A percentile compares a stretch with the other conserved stretches of the same genome.
Conservation (phyloP, 2,797 vertebrate genomes). For the Chrosomus eos region DNA sequence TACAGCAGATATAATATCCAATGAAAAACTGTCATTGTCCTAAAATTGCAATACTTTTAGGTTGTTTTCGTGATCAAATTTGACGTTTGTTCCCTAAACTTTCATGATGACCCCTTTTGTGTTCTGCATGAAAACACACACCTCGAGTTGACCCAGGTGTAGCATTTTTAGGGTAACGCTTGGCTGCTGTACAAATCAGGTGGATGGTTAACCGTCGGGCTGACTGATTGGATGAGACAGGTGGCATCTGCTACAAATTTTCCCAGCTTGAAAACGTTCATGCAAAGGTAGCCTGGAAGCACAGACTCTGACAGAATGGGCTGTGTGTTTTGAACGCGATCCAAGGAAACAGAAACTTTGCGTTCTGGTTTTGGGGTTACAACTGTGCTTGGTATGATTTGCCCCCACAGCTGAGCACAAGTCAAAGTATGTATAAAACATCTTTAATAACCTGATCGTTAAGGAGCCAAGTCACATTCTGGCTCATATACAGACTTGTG, state of each 20-base stretch:
- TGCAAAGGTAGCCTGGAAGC: conserved; percentile 59
- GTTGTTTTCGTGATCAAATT: conserved; percentile 27
- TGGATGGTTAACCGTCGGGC: conserved; percentile 45
- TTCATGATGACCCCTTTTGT: conserved; percentile 34
- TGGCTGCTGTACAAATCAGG: conserved; percentile 58
- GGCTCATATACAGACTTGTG: not conserved
- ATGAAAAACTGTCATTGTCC: not conserved
- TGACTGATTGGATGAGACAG: conserved; percentile 56
- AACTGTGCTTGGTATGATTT: conserved; percentile 45
- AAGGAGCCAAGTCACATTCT: conserved; percentile 48
- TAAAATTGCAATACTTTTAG: not conserved
- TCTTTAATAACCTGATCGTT: conserved; percentile 27
- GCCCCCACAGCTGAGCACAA: conserved; percentile 49
- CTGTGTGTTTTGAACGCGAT: conserved; percentile 60
- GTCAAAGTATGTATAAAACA: conserved; percentile 45
- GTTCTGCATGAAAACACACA: conserved; percentile 41
- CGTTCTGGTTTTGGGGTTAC: conserved; percentile 37
- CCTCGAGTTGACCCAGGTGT: conserved; percentile 30
- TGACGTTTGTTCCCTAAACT: conserved; percentile 20
- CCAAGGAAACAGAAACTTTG: conserved; percentile 50
- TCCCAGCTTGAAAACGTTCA: conserved; percentile 54
- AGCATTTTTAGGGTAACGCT: conserved; percentile 54
- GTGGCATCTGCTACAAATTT: conserved; percentile 55
- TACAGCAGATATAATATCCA: conserved; percentile 9
- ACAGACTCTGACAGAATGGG: conserved; percentile 48